Percentiles rank a stretch among this genome's conserved stretches.
Conservation (phyloP, 2,888 invertebrate genomes). For the Craniophora ligustri region DNA sequence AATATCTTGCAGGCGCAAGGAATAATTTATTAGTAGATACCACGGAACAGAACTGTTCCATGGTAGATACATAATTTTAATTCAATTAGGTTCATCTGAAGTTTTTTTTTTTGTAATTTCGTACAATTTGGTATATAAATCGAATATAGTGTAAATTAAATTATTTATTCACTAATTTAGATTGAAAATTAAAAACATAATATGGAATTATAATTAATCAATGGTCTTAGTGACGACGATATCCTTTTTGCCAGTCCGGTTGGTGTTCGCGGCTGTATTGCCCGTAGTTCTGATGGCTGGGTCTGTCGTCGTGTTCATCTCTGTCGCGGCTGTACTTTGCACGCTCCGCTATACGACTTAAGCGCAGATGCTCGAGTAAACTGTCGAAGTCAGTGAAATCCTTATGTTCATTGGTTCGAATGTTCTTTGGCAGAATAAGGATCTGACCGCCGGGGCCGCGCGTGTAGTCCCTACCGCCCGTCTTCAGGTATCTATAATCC, state of each 20-base stretch:
- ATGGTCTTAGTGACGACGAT: slow-evolving; percentile 11
- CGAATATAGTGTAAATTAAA: neutral
- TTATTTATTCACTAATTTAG: neutral
- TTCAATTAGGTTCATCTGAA: too few species aligned
- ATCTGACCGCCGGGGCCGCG: slow-evolving; percentile 78
- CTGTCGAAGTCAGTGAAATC: slow-evolving; percentile 72
- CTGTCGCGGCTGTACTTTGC: slow-evolving; percentile 18
- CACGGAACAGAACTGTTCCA: too few species aligned
- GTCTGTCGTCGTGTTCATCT: slow-evolving; percentile 25
- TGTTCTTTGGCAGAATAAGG: slow-evolving; percentile 73
- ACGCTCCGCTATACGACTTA: slow-evolving; percentile 64
- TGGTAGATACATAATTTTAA: too few species aligned
- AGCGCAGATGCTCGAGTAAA: slow-evolving; percentile 73
- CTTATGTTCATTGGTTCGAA: slow-evolving; percentile 65
- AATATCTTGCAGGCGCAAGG: neutral
- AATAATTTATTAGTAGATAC: neutral
- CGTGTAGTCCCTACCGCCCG: slow-evolving; percentile 78
- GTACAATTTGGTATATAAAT: too few species aligned
- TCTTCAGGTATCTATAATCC: slow-evolving; percentile 80
- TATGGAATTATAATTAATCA: neutral
- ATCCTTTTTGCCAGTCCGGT: slow-evolving; percentile 20
- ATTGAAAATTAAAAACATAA: neutral
- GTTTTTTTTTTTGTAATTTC: too few species aligned
- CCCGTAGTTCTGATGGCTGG: slow-evolving; percentile 2
- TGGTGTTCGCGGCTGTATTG: slow-evolving; percentile 26